phyloP scores from a whole-genome alignment of 2,113 vertebrate species.

The Sinocyclocheilus rhinocerous region DNA sequence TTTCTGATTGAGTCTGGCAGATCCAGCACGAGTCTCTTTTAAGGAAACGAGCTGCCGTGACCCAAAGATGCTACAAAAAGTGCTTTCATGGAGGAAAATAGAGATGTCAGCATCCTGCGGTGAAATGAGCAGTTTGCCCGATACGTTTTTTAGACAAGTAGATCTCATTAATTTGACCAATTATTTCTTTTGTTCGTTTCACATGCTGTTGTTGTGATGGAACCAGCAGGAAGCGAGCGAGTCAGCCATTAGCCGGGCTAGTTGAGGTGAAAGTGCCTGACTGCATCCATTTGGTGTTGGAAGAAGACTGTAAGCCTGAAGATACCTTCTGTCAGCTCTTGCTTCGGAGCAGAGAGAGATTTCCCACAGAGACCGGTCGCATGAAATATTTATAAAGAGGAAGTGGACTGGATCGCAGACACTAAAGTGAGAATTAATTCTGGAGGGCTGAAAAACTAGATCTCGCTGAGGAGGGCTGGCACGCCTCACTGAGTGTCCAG shows the following conservation, averaged over 20 bases:
- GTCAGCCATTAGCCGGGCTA: background rate
- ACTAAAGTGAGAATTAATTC: slow-evolving; percentile 54
- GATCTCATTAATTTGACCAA: slow-evolving; percentile 3
- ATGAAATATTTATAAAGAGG: slow-evolving; percentile 59
- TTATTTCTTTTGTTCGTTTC: background rate
- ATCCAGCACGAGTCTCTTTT: slow-evolving; percentile 5
- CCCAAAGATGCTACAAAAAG: background rate
- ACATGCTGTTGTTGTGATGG: background rate
- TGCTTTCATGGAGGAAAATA: slow-evolving; percentile 18
- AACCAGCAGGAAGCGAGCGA: background rate
- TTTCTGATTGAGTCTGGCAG: slow-evolving; percentile 25
- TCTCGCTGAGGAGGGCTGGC: slow-evolving; percentile 1
- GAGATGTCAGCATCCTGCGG: background rate
- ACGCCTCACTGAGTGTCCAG: background rate
- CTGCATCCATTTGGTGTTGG: slow-evolving; percentile 5
- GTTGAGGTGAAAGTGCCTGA: background rate
- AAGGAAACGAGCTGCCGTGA: slow-evolving; percentile 7
- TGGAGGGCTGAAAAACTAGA: slow-evolving; percentile 33
- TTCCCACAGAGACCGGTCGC: slow-evolving; percentile 26
- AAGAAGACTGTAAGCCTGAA: slow-evolving; percentile 12
- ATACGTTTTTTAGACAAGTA: background rate
- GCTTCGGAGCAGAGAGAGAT: slow-evolving; percentile 2
- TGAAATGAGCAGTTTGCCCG: background rate
- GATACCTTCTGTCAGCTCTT: slow-evolving; percentile 28
- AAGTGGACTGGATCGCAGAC: slow-evolving; percentile 51